A percentile compares a stretch with the other conserved stretches of the same genome.
phyloP scores from a whole-genome alignment of 2,113 vertebrate genomes.

The Oceanites oceanicus region DNA sequence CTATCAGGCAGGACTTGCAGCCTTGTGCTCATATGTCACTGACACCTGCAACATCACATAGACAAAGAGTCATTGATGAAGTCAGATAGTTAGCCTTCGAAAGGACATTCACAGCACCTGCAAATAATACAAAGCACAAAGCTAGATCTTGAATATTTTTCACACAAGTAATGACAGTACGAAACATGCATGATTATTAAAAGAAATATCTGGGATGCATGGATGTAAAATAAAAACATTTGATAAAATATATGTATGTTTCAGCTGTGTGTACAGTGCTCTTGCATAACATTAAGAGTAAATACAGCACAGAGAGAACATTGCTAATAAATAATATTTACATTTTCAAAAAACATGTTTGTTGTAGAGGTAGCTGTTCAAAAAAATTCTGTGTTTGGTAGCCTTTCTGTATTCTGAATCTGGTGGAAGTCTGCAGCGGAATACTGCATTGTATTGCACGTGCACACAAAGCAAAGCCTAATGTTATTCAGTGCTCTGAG shows the following conservation, averaged over 20 bases:
- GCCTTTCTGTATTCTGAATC: not conserved
- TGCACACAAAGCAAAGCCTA: not conserved
- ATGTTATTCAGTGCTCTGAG: conserved; percentile 23
- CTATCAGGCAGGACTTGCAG: not conserved
- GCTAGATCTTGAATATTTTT: not conserved
- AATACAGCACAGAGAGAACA: not conserved
- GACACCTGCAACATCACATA: not conserved
- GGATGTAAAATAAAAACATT: not conserved
- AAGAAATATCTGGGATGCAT: not conserved
- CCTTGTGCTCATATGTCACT: not conserved
- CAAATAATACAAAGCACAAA: not conserved
- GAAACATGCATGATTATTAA: not conserved
- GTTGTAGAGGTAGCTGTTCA: not conserved
- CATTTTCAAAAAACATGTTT: not conserved
- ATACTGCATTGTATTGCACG: not conserved
- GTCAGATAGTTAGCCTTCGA: not conserved
- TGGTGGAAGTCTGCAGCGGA: not conserved
- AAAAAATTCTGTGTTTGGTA: not conserved
- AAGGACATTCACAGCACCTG: not conserved
- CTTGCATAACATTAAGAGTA: not conserved
- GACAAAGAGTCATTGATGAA: not conserved
- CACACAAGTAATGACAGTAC: not conserved
- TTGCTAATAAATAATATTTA: not conserved
- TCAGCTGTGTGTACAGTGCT: not conserved
- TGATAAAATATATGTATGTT: not conserved